Conservation (phyloP, 1,140 invertebrate genomes). For the Odontomachus brunneus region DNA sequence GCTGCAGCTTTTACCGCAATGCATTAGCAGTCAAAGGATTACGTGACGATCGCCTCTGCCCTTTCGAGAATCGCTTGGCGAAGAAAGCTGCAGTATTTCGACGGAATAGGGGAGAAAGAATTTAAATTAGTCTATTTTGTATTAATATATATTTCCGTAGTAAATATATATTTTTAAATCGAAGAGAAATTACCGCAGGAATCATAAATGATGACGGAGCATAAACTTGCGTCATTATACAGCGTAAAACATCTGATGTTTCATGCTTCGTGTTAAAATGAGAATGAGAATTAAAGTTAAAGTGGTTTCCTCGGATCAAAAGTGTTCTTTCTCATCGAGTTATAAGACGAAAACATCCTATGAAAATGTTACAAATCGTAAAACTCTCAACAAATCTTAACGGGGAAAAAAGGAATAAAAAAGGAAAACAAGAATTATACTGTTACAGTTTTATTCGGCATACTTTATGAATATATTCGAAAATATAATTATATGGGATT, state of each 20-base stretch:
- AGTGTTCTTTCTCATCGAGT: neutral
- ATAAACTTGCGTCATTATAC: neutral
- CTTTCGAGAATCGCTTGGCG: constrained; percentile 25
- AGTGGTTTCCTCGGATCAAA: neutral
- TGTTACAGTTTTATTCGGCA: neutral
- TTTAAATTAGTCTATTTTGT: constrained; percentile 4
- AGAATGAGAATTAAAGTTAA: neutral
- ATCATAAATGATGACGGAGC: neutral
- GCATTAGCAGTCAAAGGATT: constrained; percentile 53
- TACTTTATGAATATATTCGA: constrained; percentile 1
- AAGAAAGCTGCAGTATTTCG: neutral
- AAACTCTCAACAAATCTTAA: constrained; percentile 13
- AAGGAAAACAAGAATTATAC: too few species aligned
- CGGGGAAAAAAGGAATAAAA: neutral
- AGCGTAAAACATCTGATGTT: neutral
- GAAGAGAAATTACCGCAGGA: neutral
- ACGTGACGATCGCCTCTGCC: constrained; percentile 1
- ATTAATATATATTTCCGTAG: constrained; percentile 40
- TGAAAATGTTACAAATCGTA: constrained; percentile 12
- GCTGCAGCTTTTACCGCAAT: constrained; percentile 72
- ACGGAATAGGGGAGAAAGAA: neutral
- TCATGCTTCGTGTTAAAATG: neutral
- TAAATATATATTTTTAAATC: constrained; percentile 18
- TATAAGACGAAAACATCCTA: neutral
- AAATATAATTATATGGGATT: constrained; percentile 61